These are phyloP conservation scores for Ascaphus truei DNA, from an alignment of 2,113 vertebrate genomes.

Conservation along the genomic window DNA sequence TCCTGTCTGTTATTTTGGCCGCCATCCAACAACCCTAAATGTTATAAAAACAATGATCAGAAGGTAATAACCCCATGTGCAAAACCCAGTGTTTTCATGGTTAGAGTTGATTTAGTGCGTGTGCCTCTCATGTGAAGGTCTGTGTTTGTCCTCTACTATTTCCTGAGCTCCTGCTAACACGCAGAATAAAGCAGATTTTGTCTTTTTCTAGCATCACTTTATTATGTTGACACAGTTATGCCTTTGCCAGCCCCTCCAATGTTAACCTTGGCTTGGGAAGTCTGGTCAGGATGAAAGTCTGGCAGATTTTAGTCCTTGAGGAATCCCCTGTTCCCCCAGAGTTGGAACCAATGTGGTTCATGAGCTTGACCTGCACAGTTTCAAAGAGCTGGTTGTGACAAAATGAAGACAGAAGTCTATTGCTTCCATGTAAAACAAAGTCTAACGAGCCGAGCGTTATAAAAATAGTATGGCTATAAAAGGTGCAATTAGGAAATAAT, in stretches of 20 bases:
- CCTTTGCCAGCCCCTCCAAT: background rate
- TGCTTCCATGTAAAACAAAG: background rate
- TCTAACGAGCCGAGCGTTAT: too few species aligned
- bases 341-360: background rate
- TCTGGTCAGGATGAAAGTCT: background rate
- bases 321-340: background rate
- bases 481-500: too few species aligned
- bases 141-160: constrained; percentile 2
- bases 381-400: background rate
- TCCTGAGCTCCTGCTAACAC: background rate
- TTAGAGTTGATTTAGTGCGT: constrained; percentile 5
- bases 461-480: too few species aligned
- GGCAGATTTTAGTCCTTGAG: background rate
- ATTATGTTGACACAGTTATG: constrained; percentile 18
- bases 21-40: background rate
- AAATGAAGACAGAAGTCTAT: background rate
- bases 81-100: background rate
- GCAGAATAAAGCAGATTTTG: constrained; percentile 4
- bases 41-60: background rate
- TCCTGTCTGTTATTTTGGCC: too few species aligned
- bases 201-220: constrained; percentile 9
- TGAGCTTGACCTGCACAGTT: background rate
- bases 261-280: constrained; percentile 15
- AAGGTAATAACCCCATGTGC: background rate
- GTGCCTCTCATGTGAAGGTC: background rate